Evolutionary conservation across 2,888 invertebrate genomes (phyloP).

Genomic region (Nycteola revayana): DNA sequence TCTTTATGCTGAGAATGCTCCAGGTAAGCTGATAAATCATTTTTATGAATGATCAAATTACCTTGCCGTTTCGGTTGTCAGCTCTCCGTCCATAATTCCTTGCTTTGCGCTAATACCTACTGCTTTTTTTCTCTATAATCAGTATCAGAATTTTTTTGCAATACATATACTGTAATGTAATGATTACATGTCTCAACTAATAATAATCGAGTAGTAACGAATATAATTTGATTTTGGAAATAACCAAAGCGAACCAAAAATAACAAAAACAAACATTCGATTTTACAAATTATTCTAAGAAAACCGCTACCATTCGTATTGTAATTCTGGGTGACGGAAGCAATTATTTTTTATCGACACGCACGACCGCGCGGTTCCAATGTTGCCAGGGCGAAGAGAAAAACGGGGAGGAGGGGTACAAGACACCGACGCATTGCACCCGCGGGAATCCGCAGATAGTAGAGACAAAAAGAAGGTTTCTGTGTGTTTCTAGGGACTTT

Average conservation of each 20-base stretch:
- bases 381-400: conserved; percentile 17
- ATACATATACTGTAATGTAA: too few species aligned
- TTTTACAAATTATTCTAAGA: conserved; percentile 32
- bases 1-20: too few species aligned
- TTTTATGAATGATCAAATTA: too few species aligned
- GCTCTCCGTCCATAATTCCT: too few species aligned
- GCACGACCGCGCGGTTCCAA: conserved; percentile 57
- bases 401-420: conserved; percentile 32
- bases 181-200: too few species aligned
- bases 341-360: conserved; percentile 80
- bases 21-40: too few species aligned
- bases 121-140: too few species aligned
- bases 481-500: conserved; percentile 33
- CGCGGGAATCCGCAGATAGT: conserved; percentile 57
- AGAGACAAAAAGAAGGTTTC: conserved; percentile 55
- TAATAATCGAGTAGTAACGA: too few species aligned
- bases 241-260: background rate
- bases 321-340: conserved; percentile 64
- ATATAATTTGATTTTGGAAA: too few species aligned
- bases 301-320: conserved; percentile 49
- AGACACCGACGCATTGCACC: conserved; percentile 74
- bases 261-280: conserved; percentile 9
- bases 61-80: too few species aligned
- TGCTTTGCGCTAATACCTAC: too few species aligned
- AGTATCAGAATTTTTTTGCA: too few species aligned